Evolutionary conservation across 37 sponge, comb jelly and placozoan genomes (phyloP), one percentile per base, ranked within the genome.

Genomic region (Cladorhizidae sp.): DNA sequence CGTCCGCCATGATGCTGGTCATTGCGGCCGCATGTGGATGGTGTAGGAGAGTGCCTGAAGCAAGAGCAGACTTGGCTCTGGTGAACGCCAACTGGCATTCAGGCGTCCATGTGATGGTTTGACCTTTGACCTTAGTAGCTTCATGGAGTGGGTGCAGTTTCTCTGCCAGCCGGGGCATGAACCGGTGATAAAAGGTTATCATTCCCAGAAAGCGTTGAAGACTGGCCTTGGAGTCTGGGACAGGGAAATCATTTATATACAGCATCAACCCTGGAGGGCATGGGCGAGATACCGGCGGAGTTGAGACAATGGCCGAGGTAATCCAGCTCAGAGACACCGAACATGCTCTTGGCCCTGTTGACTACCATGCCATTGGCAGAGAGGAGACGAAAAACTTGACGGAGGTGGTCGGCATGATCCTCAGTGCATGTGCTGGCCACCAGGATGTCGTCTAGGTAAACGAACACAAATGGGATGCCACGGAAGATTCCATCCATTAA

Each of bases 171-270:
- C 25, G 45, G 38, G 72, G 73, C 50, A 81, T 23, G 64, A 81
- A 70, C 36, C 64, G 56, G 33, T 59, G 72, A n/a, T 72, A 81
- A 45, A 81, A 81, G 39, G 71, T 72, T 21, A 70, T 73, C 72
- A 72, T 70, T 28, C 82, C 82, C 28, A 81, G 42, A 36, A 70
- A 81, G 20, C 72, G 70, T 70, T 72, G 82, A 21, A 81, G 63
- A 18, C 15, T 52, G 11, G 15, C 15, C 54, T 52, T 11, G 54
- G 54, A 52, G 54, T 11, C 15, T 52, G 54, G 54, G 15, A 18
- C 15, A 52, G 54, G 54, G 15, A 52, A 52, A 20, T 55, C n/a
- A n/a, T n/a, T n/a, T n/a, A n/a, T n/a, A n/a, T n/a, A n/a, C n/a
- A n/a, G n/a, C n/a, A n/a, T n/a, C n/a, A n/a, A n/a, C 57, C 20